Conservation (phyloP, 2,888 invertebrate genomes). For the Lithophane ornitopus region DNA sequence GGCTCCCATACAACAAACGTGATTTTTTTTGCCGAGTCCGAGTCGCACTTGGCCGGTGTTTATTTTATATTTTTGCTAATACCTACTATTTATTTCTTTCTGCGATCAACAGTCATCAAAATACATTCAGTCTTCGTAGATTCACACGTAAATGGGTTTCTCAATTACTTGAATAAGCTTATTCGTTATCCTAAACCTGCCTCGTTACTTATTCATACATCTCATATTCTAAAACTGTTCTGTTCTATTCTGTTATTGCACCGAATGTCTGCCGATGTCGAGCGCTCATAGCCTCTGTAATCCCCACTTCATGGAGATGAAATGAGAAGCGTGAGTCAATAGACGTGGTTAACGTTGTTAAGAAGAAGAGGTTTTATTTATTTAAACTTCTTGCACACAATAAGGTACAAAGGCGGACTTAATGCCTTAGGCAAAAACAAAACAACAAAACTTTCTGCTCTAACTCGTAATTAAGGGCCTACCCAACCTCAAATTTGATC, state of each 20-base stretch:
- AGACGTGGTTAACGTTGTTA: constrained; percentile 9
- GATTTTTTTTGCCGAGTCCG: too few relatives aligned
- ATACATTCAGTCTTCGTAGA: not conserved
- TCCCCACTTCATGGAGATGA: constrained; percentile 13
- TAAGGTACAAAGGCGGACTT: too few relatives aligned
- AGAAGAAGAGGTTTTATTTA: constrained; percentile 18
- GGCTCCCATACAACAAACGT: too few relatives aligned
- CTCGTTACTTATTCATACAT: not conserved
- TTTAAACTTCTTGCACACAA: too few relatives aligned
- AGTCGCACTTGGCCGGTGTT: too few relatives aligned
- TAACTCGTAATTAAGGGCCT: too few relatives aligned
- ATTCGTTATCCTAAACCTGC: not conserved
- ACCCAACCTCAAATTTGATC: too few relatives aligned
- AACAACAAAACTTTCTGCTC: not conserved
- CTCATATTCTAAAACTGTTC: not conserved
- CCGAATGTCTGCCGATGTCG: constrained; percentile 1
- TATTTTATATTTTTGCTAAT: too few relatives aligned
- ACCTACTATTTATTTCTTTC: not conserved
- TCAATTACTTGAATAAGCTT: not conserved
- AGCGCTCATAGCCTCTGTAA: constrained; percentile 2
- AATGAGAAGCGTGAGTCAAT: not conserved
- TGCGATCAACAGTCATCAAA: not conserved
- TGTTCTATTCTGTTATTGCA: too few relatives aligned
- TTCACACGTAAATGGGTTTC: not conserved
- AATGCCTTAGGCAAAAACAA: too few relatives aligned